phyloP scores from a whole-genome alignment of 2,888 invertebrate species.

The Drosophila infuscata region DNA sequence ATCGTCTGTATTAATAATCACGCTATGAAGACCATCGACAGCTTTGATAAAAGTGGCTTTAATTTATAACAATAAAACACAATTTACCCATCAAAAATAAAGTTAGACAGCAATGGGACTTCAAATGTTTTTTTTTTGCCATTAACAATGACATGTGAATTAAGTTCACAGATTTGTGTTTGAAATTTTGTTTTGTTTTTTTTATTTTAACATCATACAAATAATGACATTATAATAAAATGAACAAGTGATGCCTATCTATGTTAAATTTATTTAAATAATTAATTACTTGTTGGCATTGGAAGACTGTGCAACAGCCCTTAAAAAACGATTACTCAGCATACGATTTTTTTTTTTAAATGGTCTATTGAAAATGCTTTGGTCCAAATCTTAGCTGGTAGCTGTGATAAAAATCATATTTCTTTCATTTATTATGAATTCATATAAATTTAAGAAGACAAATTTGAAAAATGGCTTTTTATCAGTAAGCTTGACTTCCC shows the following conservation, averaged over 20 bases:
- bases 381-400: background rate
- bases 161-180: conserved; percentile 18
- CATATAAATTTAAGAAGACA: background rate
- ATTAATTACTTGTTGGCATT: conserved; percentile 51
- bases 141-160: conserved; percentile 40
- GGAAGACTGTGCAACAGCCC: conserved; percentile 9
- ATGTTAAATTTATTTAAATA: conserved; percentile 32
- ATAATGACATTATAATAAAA: conserved; percentile 60
- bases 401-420: background rate
- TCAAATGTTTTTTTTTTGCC: conserved; percentile 36
- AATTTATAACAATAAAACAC: conserved; percentile 51
- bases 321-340: conserved; percentile 34
- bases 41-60: conserved; percentile 44
- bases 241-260: conserved; percentile 25
- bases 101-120: conserved; percentile 36
- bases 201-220: conserved; percentile 14
- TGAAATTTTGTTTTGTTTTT: conserved; percentile 19
- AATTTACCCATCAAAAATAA: conserved; percentile 60
- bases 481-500: background rate
- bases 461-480: background rate
- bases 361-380: background rate
- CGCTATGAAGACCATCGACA: conserved; percentile 46
- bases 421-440: background rate
- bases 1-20: conserved; percentile 40
- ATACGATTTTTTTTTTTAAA: conserved; percentile 14